Percentiles rank a stretch among this genome's conserved stretches.
Conservation (phyloP, 2,888 invertebrate genomes). For the Periphyllus acericola region DNA sequence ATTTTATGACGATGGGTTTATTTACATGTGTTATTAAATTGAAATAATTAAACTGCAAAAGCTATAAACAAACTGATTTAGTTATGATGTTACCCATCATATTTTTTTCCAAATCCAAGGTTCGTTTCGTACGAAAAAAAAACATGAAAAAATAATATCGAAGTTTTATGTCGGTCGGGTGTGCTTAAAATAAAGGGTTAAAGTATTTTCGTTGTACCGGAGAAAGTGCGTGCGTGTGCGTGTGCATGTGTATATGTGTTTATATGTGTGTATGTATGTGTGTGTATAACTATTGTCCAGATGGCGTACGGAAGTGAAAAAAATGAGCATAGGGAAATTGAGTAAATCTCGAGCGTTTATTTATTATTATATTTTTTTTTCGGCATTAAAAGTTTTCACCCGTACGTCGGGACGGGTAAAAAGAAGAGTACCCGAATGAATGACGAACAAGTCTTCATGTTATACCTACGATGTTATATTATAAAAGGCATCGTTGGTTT, state of each 20-base stretch:
- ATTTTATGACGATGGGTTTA: no score
- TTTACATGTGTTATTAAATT: no score
- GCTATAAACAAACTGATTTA: not conserved
- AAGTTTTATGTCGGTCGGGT: slow-evolving; percentile 17
- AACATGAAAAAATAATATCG: not conserved
- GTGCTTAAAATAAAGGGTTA: not conserved
- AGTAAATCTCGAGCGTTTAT: not conserved
- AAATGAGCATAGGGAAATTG: not conserved
- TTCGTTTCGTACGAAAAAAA: not conserved
- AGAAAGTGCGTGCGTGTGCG: not conserved
- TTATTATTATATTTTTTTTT: slow-evolving; percentile 11
- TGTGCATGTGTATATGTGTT: no score
- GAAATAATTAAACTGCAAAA: no score
- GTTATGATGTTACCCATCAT: not conserved
- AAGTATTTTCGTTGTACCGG: slow-evolving; percentile 1
- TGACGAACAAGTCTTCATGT: not conserved
- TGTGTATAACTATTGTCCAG: not conserved
- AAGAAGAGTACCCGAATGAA: not conserved
- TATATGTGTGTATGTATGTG: no score
- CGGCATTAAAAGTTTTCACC: slow-evolving; percentile 14
- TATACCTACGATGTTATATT: not conserved
- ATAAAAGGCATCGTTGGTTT: not conserved
- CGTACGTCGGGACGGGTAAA: not conserved
- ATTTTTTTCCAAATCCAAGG: not conserved
- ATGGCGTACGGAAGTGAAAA: not conserved